A percentile compares a stretch with the other conserved stretches of the same genome.
These are phyloP conservation scores for Campoplex capitator DNA, from an alignment of 2,888 invertebrate species.

Conservation along the genomic window DNA sequence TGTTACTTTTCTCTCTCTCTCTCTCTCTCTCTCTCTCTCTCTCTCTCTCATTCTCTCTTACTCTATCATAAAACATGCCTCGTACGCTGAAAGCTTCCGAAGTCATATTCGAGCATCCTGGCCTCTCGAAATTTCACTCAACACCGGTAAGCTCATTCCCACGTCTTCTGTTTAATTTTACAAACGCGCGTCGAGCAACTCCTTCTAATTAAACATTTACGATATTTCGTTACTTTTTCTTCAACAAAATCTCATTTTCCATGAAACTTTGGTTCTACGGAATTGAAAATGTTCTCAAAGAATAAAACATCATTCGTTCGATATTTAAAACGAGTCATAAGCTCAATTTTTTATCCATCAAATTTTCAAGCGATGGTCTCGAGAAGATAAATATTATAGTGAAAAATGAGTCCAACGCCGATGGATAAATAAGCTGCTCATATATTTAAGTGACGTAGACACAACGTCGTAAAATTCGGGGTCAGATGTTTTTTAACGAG, in stretches of 20 bases:
- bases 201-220: not conserved
- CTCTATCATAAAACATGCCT: conserved; percentile 19
- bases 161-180: not conserved
- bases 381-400: not conserved
- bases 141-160: not conserved
- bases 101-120: conserved; percentile 13
- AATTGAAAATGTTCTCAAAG: not conserved
- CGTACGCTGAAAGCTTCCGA: conserved; percentile 32
- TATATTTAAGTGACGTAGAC: conserved; percentile 5
- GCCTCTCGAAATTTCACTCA: conserved; percentile 41
- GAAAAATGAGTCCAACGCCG: not conserved
- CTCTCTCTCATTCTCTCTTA: not conserved
- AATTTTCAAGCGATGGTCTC: not conserved
- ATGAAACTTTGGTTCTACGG: not conserved
- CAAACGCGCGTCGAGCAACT: not conserved
- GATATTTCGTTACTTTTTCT: not conserved
- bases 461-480: conserved; percentile 11
- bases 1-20: not conserved
- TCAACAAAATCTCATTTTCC: not conserved
- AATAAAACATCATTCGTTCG: not conserved
- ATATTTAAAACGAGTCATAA: not conserved
- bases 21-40: not conserved
- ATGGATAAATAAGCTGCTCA: conserved; percentile 6
- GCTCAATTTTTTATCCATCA: not conserved
- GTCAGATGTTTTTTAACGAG: conserved; percentile 48